phyloP scores from a whole-genome alignment of 2,113 vertebrate species.

The Trachemys scripta region DNA sequence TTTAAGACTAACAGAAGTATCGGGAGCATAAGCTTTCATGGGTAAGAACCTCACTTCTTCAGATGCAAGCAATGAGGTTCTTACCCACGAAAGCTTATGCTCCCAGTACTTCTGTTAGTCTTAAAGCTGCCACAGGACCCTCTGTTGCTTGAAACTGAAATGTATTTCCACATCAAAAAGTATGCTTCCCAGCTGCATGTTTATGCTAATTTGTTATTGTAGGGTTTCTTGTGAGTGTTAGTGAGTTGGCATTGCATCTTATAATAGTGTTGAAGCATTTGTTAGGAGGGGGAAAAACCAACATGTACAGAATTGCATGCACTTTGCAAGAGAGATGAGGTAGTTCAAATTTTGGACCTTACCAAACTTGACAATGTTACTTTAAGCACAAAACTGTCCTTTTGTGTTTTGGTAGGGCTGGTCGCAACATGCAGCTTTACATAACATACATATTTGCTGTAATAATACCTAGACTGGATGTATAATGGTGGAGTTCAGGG shows the following conservation, averaged over 20 bases:
- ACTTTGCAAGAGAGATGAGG: neutral
- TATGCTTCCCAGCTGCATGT: neutral
- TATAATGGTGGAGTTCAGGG: neutral
- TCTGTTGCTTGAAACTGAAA: neutral
- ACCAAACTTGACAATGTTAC: neutral
- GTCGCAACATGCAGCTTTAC: neutral
- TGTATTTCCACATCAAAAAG: neutral
- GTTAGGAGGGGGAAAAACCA: neutral
- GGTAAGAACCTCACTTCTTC: too few species aligned
- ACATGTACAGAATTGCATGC: neutral
- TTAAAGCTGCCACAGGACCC: too few species aligned
- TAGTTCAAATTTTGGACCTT: neutral
- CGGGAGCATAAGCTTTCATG: too few species aligned
- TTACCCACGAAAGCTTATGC: too few species aligned
- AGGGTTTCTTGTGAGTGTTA: neutral
- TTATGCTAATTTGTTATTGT: neutral
- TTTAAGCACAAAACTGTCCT: neutral
- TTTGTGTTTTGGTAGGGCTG: neutral
- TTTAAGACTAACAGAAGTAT: too few species aligned
- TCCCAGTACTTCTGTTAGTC: too few species aligned
- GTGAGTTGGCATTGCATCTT: neutral
- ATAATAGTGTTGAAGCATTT: neutral
- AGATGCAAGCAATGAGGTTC: too few species aligned
- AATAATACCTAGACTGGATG: neutral
- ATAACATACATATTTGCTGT: neutral